These are phyloP conservation scores for Nomada hirtipes DNA, from an alignment of 2,888 invertebrate genomes.

Conservation along the genomic window DNA sequence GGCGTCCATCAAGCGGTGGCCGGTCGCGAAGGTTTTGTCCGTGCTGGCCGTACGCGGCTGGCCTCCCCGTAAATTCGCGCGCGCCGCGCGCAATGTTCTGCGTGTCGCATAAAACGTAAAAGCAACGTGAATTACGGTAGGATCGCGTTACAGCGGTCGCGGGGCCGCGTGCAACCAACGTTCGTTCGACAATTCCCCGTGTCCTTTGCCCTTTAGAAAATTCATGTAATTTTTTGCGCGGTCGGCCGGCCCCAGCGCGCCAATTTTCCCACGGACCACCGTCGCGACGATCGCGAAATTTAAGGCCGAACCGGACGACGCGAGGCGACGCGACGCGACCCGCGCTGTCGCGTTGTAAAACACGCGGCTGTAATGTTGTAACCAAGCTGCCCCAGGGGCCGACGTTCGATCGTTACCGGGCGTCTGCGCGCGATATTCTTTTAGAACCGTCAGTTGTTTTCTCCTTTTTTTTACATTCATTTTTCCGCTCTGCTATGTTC, in stretches of 20 bases:
- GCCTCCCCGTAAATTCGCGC: conserved; percentile 82
- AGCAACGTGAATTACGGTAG: conserved; percentile 84
- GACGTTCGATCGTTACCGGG: conserved; percentile 52
- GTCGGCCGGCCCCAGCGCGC: conserved; percentile 55
- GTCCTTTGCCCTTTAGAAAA: conserved; percentile 81
- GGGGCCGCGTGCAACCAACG: conserved; percentile 60
- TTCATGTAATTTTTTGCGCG: conserved; percentile 79
- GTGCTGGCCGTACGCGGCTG: conserved; percentile 32
- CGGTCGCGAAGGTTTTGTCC: conserved; percentile 83
- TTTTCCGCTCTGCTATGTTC: background rate
- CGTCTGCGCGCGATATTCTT: conserved; percentile 34
- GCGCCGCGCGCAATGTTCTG: conserved; percentile 81
- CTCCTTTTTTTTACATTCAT: background rate
- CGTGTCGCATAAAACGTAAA: conserved; percentile 84
- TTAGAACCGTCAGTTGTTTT: background rate
- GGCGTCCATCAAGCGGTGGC: conserved; percentile 80
- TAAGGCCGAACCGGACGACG: conserved; percentile 56
- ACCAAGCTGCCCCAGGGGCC: conserved; percentile 26
- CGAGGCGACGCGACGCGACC: background rate
- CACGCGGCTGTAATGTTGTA: conserved; percentile 58
- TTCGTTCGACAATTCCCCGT: conserved; percentile 80
- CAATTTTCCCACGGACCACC: conserved; percentile 76
- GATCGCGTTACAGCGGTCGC: conserved; percentile 82
- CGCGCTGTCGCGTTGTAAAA: conserved; percentile 56
- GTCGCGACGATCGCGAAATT: conserved; percentile 67